Base-by-base conservation (phyloP, 53 echinoderm and acorn worm species). In the Antedon mediterranea region DNA sequence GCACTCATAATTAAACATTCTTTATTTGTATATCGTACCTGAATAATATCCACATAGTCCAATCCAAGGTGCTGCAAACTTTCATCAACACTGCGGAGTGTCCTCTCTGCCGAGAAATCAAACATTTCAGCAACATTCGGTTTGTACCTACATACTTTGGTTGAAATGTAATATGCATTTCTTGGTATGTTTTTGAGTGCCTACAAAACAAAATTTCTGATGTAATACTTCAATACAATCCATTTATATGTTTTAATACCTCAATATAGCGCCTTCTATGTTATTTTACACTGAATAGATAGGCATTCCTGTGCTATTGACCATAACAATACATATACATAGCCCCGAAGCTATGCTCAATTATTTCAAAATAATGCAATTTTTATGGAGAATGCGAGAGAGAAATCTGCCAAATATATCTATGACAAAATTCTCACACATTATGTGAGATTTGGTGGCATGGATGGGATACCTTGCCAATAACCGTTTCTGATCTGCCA, bases 381-480 rank as follows among this genome's bases (percentile, higher is more conserved):
- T n/a, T n/a, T n/a, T n/a, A n/a, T n/a, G n/a, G n/a, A n/a, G n/a
- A n/a, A n/a, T n/a, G n/a, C n/a, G n/a, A n/a, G n/a, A n/a, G n/a
- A n/a, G n/a, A 23, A 23, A 15, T 44, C 23, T 15, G 13, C 23
- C 23, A 44, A 13, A 44, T 15, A 23, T 13, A n/a, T n/a, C n/a
- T n/a, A n/a, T n/a, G n/a, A n/a, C n/a, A n/a, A n/a, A n/a, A n/a
- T n/a, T n/a, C n/a, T n/a, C n/a, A n/a, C n/a, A n/a, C n/a, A n/a
- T n/a, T n/a, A n/a, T n/a, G n/a, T n/a, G n/a, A n/a, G n/a, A n/a
- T n/a, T n/a, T n/a, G n/a, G n/a, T n/a, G n/a, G n/a, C n/a, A n/a
- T n/a, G n/a, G n/a, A n/a, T n/a, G n/a, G n/a, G 28, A 31, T 81
- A 91, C 94, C 89, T 89, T 86, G 72, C 94, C 94, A 32, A 94